Conservation (phyloP, 1,140 invertebrate species). For the Schmidtea mediterranea region DNA sequence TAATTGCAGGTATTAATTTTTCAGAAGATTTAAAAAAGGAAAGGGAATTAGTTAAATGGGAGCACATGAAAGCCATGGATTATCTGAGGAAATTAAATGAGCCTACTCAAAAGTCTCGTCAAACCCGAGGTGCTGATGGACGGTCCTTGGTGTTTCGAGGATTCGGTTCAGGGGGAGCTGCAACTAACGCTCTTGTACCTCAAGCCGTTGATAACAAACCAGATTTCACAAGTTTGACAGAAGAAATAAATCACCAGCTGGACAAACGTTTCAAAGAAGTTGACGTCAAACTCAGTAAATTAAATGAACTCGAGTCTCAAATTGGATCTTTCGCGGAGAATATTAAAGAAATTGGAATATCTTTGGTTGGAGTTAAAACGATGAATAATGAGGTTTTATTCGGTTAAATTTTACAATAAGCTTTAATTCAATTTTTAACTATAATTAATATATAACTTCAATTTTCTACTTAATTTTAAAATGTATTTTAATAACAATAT, state of each 20-base stretch:
- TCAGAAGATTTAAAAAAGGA: conserved; percentile 5
- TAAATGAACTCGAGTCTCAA: neutral
- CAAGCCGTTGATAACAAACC: neutral
- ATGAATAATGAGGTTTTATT: too few species aligned
- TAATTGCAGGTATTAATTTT: conserved; percentile 2
- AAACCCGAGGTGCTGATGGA: neutral
- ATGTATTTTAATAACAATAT: too few species aligned
- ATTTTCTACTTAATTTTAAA: too few species aligned
- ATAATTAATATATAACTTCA: too few species aligned
- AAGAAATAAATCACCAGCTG: too few species aligned
- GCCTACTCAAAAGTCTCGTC: conserved; percentile 3
- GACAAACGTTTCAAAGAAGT: conserved; percentile 4
- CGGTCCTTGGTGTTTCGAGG: neutral
- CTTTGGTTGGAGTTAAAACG: too few species aligned
- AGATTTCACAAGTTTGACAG: neutral
- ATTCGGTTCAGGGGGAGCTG: neutral
- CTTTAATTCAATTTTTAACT: too few species aligned
- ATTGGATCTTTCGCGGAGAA: neutral
- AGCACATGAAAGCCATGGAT: conserved; percentile 20
- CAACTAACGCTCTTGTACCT: neutral
- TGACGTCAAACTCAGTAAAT: neutral
- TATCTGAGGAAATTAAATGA: conserved; percentile 11
- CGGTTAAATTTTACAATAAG: too few species aligned
- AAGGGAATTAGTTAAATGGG: conserved; percentile 13
- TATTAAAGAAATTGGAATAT: neutral